phyloP scores from a whole-genome alignment of 1,140 invertebrate species.

The Rhopalosiphum padi region DNA sequence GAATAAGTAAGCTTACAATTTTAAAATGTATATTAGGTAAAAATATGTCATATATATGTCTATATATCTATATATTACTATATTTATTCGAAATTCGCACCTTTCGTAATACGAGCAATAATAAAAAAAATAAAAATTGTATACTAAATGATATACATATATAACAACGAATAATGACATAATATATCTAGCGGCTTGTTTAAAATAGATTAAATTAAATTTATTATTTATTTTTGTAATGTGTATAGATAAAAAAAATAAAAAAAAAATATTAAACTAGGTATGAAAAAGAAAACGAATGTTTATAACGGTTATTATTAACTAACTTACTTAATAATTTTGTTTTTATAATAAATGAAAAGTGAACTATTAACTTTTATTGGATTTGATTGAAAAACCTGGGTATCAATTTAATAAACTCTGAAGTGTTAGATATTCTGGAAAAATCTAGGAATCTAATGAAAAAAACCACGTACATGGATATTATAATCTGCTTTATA shows the following conservation, averaged over 20 bases:
- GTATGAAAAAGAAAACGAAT: neutral
- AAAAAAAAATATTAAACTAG: neutral
- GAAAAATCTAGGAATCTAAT: neutral
- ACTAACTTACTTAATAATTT: neutral
- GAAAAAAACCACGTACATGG: neutral
- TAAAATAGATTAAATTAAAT: neutral
- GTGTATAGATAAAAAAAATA: neutral
- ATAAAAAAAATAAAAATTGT: neutral
- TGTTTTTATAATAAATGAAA: neutral
- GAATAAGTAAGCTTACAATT: neutral
- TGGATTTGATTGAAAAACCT: neutral
- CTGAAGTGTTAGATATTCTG: neutral
- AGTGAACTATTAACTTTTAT: neutral
- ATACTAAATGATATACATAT: neutral
- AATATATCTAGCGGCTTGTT: neutral
- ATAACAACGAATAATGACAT: neutral
- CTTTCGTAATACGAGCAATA: neutral
- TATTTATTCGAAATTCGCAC: neutral
- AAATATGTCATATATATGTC: too few relatives aligned
- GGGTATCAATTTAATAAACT: neutral
- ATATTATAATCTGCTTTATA: neutral
- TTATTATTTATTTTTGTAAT: neutral
- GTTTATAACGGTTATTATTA: neutral
- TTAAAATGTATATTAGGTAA: neutral
- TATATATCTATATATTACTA: too few relatives aligned